Percentiles rank a stretch among this genome's conserved stretches.
These are phyloP conservation scores for Pleuronectes platessa DNA, from an alignment of 2,113 vertebrate species.

Conservation along the genomic window DNA sequence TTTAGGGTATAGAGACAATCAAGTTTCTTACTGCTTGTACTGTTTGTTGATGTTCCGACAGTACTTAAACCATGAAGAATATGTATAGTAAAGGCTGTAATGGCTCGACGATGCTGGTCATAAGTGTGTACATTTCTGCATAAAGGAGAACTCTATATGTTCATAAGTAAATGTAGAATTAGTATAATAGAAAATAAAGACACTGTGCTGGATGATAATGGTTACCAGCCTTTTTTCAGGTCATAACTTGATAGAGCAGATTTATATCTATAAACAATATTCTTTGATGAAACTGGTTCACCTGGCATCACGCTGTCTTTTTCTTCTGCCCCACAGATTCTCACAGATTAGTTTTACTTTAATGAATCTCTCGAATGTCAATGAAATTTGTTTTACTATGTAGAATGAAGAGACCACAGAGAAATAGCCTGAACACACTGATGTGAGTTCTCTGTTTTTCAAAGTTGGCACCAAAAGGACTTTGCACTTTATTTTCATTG, in stretches of 20 bases:
- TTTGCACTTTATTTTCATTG: constrained; percentile 75
- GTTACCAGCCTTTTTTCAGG: background rate
- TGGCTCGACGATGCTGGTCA: constrained; percentile 1
- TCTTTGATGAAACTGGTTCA: constrained; percentile 4
- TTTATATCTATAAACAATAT: constrained; percentile 4
- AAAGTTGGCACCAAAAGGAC: constrained; percentile 53
- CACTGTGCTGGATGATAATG: background rate
- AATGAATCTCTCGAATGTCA: constrained; percentile 7
- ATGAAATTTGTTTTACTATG: background rate
- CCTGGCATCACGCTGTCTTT: constrained; percentile 12
- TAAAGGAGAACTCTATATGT: constrained; percentile 14
- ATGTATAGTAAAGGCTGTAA: background rate
- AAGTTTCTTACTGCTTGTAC: constrained; percentile 10
- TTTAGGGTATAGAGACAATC: constrained; percentile 35
- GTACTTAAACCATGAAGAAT: constrained; percentile 13
- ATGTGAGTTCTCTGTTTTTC: constrained; percentile 33
- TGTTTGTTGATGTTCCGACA: constrained; percentile 15
- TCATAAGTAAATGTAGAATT: constrained; percentile 26
- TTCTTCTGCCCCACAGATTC: constrained; percentile 1
- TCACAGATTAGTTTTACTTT: constrained; percentile 13
- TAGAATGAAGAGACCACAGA: constrained; percentile 22
- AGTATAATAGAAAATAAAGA: constrained; percentile 24
- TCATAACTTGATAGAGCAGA: background rate
- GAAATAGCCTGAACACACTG: constrained; percentile 20
- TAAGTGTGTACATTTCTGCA: constrained; percentile 56